Conservation (phyloP, 2,888 invertebrate species). For the Temnothorax unifasciatus region DNA sequence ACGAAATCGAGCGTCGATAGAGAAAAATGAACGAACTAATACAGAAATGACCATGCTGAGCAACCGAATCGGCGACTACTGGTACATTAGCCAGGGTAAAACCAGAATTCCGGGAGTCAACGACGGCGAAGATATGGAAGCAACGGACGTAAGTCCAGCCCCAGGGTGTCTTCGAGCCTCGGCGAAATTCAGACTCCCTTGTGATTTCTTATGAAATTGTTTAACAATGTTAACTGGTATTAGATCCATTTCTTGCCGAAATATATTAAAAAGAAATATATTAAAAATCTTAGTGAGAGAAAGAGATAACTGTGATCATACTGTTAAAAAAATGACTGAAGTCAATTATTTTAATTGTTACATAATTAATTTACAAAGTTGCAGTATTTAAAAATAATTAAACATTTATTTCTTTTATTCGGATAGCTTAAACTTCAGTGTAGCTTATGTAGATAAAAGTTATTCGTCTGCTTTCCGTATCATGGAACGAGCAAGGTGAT, state of each 20-base stretch:
- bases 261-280: too few relatives aligned
- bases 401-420: background rate
- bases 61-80: slow-evolving; percentile 95
- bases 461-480: background rate
- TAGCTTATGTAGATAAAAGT: background rate
- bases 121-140: slow-evolving; percentile 95
- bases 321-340: background rate
- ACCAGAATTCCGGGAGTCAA: slow-evolving; percentile 97
- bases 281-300: slow-evolving; percentile 1
- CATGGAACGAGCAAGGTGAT: slow-evolving; percentile 52
- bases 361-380: background rate
- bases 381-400: background rate
- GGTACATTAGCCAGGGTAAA: slow-evolving; percentile 97
- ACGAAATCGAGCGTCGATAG: slow-evolving; percentile 49
- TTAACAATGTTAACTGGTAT: background rate
- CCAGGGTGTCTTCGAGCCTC: slow-evolving; percentile 67
- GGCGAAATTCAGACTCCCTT: slow-evolving; percentile 68
- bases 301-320: background rate
- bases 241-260: background rate
- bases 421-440: background rate
- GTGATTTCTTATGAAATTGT: slow-evolving; percentile 13
- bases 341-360: background rate
- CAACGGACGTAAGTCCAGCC: slow-evolving; percentile 93
- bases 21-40: slow-evolving; percentile 64
- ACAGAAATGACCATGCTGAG: slow-evolving; percentile 94